A percentile compares a stretch with the other conserved stretches of the same genome.
Conservation (phyloP, 1,140 invertebrate genomes). For the Rhynchophorus ferrugineus region DNA sequence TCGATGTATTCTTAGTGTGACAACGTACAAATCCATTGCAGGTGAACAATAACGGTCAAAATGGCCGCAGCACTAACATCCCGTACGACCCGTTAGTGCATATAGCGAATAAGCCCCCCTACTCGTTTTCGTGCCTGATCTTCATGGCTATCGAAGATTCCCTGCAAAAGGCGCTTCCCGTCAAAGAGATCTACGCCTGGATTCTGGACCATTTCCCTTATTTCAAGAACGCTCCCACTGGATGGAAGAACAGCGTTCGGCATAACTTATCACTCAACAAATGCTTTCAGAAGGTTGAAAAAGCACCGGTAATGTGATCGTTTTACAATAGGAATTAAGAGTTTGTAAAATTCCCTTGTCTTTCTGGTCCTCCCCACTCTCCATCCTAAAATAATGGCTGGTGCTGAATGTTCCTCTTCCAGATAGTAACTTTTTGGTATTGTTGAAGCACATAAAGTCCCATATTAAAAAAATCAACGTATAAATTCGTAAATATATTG, state of each 20-base stretch:
- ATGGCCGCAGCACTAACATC: conserved; percentile 43
- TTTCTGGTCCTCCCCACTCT: too few relatives aligned
- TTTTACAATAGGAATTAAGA: too few relatives aligned
- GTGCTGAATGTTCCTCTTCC: too few relatives aligned
- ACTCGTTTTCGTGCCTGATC: conserved; percentile 91
- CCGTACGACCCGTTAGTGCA: conserved; percentile 72
- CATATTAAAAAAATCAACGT: too few relatives aligned
- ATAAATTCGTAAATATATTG: too few relatives aligned
- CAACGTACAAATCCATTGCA: not conserved
- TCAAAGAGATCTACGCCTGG: conserved; percentile 98
- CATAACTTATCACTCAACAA: conserved; percentile 95
- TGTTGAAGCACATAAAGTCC: too few relatives aligned
- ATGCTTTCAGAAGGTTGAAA: conserved; percentile 94
- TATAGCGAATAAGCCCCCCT: conserved; percentile 83
- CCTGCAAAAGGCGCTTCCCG: conserved; percentile 77
- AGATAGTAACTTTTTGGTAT: too few relatives aligned
- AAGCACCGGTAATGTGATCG: conserved; percentile 55
- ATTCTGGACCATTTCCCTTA: conserved; percentile 95
- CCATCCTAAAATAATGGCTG: too few relatives aligned
- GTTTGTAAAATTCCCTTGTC: too few relatives aligned
- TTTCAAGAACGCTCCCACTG: conserved; percentile 90
- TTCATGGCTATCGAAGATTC: conserved; percentile 97
- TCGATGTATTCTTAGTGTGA: not conserved
- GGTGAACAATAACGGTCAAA: conserved; percentile 3
- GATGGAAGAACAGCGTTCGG: conserved; percentile 96